phyloP scores from a whole-genome alignment of 1,140 invertebrate species.

The Heliothis virescens region DNA sequence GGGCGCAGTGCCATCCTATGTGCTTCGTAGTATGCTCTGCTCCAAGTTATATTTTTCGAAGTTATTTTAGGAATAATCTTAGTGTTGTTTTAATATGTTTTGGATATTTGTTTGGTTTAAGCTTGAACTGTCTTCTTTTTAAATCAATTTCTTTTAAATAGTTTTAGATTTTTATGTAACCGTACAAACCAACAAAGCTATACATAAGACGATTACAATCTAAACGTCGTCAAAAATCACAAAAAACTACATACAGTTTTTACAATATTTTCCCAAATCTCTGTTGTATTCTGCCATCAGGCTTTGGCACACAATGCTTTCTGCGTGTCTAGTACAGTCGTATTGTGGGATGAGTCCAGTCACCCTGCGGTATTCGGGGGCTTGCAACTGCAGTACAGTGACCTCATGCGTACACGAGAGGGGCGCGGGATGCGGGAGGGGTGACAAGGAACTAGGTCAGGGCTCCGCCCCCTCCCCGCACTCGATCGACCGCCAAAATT shows the following conservation, averaged over 20 bases:
- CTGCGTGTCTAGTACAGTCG: constrained; percentile 13
- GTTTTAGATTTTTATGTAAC: no score
- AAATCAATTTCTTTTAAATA: no score
- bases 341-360: constrained; percentile 68
- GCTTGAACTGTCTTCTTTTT: background rate
- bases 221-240: background rate
- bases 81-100: background rate
- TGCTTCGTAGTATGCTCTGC: background rate
- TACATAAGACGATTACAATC: no score
- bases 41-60: background rate
- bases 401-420: constrained; percentile 80
- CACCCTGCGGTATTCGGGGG: constrained; percentile 75
- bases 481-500: constrained; percentile 81
- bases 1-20: constrained; percentile 2
- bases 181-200: no score
- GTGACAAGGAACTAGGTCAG: constrained; percentile 70
- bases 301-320: constrained; percentile 18
- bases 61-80: background rate
- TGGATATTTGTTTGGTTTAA: background rate
- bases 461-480: constrained; percentile 66
- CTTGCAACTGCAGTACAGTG: constrained; percentile 84
- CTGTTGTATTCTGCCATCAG: background rate
- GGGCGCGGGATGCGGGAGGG: constrained; percentile 56
- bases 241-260: background rate
- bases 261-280: background rate